Evolutionary conservation across 2,888 invertebrate genomes (phyloP).

Genomic region (Synergus laeviventris): DNA sequence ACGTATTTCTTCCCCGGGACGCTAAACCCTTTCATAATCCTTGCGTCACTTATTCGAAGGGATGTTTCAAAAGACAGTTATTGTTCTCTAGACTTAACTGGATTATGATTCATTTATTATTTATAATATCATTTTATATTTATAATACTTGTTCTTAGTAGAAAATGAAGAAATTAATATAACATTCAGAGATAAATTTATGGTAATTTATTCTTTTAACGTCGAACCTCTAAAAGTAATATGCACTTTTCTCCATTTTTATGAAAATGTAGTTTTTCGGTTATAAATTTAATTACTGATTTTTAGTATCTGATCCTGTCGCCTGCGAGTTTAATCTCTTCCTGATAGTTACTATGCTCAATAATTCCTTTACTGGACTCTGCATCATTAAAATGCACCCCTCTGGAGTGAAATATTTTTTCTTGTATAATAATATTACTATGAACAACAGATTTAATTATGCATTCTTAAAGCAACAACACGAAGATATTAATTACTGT

Average conservation of each 20-base stretch:
- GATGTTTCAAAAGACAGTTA: not conserved
- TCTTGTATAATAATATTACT: too few species aligned
- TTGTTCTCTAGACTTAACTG: not conserved
- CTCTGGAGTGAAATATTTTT: constrained; percentile 14
- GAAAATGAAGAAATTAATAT: too few species aligned
- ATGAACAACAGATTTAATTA: not conserved
- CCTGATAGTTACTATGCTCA: not conserved
- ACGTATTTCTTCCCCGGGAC: constrained; percentile 12
- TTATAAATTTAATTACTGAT: not conserved
- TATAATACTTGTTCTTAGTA: too few species aligned
- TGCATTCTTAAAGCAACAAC: not conserved
- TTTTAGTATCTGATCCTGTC: not conserved
- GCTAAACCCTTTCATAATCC: constrained; percentile 25
- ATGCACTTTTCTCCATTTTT: not conserved
- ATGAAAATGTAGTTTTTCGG: not conserved
- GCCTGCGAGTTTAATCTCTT: not conserved
- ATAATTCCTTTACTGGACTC: constrained; percentile 21
- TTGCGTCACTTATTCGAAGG: not conserved
- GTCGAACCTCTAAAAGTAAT: not conserved
- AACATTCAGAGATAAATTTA: not conserved
- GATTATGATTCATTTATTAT: not conserved
- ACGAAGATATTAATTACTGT: not conserved
- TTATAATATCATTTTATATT: too few species aligned
- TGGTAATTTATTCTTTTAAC: too few species aligned
- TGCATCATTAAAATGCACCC: constrained; percentile 26